Percentiles rank a stretch among this genome's conserved stretches.
Evolutionary conservation across 2,113 vertebrate species (phyloP).

Genomic region (Entelurus aequoreus): DNA sequence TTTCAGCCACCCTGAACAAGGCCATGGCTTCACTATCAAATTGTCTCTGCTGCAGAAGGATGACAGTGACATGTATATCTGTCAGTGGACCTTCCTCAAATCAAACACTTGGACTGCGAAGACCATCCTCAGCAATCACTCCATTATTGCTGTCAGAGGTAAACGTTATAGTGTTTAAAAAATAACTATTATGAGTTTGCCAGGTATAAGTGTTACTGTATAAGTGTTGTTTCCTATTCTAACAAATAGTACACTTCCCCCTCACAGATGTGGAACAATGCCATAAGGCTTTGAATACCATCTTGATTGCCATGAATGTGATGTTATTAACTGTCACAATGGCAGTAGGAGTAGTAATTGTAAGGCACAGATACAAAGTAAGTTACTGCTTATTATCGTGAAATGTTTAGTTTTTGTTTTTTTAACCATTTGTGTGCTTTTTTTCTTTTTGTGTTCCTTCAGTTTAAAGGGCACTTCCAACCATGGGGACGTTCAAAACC

Average conservation of each 20-base stretch:
- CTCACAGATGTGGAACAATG: slow-evolving; percentile 41
- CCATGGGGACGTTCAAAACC: not conserved
- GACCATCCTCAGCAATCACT: slow-evolving; percentile 15
- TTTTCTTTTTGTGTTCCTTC: slow-evolving; percentile 25
- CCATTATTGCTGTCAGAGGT: slow-evolving; percentile 58
- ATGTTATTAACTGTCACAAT: not conserved
- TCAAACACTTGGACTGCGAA: accelerated
- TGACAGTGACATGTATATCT: slow-evolving; percentile 60
- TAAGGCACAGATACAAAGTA: slow-evolving; percentile 14
- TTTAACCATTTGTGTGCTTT: not conserved
- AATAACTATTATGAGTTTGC: not conserved
- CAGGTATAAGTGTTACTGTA: not conserved
- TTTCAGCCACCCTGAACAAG: accelerated
- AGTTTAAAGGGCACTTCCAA: slow-evolving; percentile 36
- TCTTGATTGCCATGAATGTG: slow-evolving; percentile 22
- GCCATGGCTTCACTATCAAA: slow-evolving; percentile 21
- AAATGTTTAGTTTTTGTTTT: not conserved
- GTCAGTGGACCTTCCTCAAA: slow-evolving; percentile 24
- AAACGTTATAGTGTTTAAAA: not conserved
- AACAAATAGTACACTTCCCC: not conserved
- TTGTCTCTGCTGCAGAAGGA: slow-evolving; percentile 33
- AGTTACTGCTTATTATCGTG: not conserved
- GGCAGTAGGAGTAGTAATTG: slow-evolving; percentile 2
- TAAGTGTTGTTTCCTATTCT: no score
- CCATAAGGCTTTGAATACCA: not conserved